These are phyloP conservation scores for Drosophila neotestacea DNA, from an alignment of 2,888 invertebrate genomes.

Conservation along the genomic window DNA sequence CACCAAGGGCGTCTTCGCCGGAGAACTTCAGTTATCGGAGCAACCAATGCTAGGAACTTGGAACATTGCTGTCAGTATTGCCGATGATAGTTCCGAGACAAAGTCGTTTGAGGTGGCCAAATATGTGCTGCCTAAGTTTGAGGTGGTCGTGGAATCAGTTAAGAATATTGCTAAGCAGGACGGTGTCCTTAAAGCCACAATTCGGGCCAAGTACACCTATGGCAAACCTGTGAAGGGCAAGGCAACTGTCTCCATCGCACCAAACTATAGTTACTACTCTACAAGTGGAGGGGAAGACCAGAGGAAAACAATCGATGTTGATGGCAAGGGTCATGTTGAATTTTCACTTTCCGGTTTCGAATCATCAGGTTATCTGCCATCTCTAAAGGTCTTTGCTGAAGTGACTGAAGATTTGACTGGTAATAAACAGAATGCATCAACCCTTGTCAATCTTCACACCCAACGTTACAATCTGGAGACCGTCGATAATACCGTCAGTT, in stretches of 20 bases:
- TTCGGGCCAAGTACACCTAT: slow-evolving; percentile 94
- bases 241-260: slow-evolving; percentile 88
- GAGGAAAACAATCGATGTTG: slow-evolving; percentile 89
- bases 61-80: slow-evolving; percentile 90
- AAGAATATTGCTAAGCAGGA: slow-evolving; percentile 93
- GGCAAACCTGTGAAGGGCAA: slow-evolving; percentile 95
- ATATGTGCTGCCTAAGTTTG: slow-evolving; percentile 96
- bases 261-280: slow-evolving; percentile 49
- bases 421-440: slow-evolving; percentile 91
- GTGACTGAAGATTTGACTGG: slow-evolving; percentile 94
- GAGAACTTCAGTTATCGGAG: slow-evolving; percentile 91
- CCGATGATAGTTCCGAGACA: slow-evolving; percentile 64
- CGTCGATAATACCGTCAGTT: slow-evolving; percentile 92
- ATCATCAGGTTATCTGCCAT: slow-evolving; percentile 87
- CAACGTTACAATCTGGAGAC: slow-evolving; percentile 90
- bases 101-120: slow-evolving; percentile 90
- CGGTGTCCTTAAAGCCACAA: slow-evolving; percentile 90
- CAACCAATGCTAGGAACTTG: slow-evolving; percentile 95
- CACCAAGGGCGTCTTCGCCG: slow-evolving; percentile 91
- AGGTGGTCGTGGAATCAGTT: slow-evolving; percentile 93
- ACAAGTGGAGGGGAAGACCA: slow-evolving; percentile 63
- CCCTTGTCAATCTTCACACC: slow-evolving; percentile 90
- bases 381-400: slow-evolving; percentile 89
- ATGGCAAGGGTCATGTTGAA: slow-evolving; percentile 89
- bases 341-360: slow-evolving; percentile 90